phyloP scores from a whole-genome alignment of 2,797 vertebrate species.

The Cirrhinus mrigala region DNA sequence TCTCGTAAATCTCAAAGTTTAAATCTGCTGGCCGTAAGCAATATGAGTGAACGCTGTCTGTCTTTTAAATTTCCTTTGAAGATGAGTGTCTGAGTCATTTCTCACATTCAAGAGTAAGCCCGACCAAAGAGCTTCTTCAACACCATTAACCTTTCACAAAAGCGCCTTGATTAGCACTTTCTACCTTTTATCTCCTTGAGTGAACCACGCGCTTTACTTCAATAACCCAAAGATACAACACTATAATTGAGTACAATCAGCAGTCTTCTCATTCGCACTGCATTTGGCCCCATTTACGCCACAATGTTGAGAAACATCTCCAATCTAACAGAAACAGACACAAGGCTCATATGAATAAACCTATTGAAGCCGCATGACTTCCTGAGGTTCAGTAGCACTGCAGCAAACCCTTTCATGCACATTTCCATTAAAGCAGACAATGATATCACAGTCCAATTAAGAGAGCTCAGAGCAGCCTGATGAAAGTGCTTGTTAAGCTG shows the following conservation, averaged over 20 bases:
- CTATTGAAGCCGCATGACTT: slow-evolving; percentile 22
- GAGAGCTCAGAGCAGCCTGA: slow-evolving; percentile 66
- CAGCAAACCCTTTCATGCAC: slow-evolving; percentile 9
- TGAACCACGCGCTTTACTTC: slow-evolving; percentile 9
- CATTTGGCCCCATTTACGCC: background rate
- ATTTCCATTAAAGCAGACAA: slow-evolving; percentile 66
- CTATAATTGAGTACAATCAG: slow-evolving; percentile 20
- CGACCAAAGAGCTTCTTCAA: slow-evolving; percentile 15
- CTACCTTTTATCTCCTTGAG: slow-evolving; percentile 36
- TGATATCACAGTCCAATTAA: slow-evolving; percentile 73
- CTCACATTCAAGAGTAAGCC: slow-evolving; percentile 17
- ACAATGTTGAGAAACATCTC: slow-evolving; percentile 24
- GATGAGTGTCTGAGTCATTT: slow-evolving; percentile 1
- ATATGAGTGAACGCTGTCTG: background rate
- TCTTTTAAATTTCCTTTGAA: slow-evolving; percentile 10
- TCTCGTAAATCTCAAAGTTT: background rate
- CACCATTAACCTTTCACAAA: slow-evolving; percentile 50
- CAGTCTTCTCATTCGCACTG: background rate
- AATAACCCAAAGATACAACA: background rate
- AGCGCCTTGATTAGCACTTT: slow-evolving; percentile 44
- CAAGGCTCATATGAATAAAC: slow-evolving; percentile 18
- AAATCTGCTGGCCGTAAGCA: background rate
- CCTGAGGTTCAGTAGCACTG: slow-evolving; percentile 13
- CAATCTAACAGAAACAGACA: slow-evolving; percentile 48
- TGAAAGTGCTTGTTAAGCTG: slow-evolving; percentile 63